These are phyloP conservation scores for Drosophila paramelanica DNA, from an alignment of 2,888 invertebrate species.

Conservation along the genomic window DNA sequence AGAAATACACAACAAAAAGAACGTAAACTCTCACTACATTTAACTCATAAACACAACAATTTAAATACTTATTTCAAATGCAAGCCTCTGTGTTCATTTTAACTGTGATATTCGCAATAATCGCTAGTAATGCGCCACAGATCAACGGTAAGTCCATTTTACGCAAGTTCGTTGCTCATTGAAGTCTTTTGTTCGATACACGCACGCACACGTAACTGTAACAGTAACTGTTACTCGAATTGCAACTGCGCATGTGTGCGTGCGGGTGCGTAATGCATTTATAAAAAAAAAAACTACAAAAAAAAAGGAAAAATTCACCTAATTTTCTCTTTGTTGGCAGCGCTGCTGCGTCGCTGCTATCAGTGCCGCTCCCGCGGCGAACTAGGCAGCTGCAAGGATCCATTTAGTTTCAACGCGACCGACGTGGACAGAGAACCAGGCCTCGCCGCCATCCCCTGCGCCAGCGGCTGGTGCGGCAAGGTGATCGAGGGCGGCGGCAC, in stretches of 20 bases:
- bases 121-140: constrained; percentile 51
- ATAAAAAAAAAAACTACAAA: neutral
- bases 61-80: constrained; percentile 40
- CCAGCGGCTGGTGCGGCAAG: constrained; percentile 95
- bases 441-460: constrained; percentile 91
- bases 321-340: constrained; percentile 83
- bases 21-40: constrained; percentile 27
- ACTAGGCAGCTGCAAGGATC: constrained; percentile 94
- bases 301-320: neutral
- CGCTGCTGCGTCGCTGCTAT: constrained; percentile 91
- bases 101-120: constrained; percentile 65
- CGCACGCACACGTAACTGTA: constrained; percentile 6
- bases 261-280: constrained; percentile 37
- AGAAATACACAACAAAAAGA: constrained; percentile 3
- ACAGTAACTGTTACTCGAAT: constrained; percentile 5
- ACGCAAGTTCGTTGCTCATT: constrained; percentile 36
- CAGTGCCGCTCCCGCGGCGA: constrained; percentile 94
- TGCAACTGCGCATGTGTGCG: constrained; percentile 28
- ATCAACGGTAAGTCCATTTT: constrained; percentile 57
- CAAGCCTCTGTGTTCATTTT: constrained; percentile 38
- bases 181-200: constrained; percentile 46
- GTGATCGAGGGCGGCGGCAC: constrained; percentile 92
- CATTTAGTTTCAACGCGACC: constrained; percentile 92
- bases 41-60: constrained; percentile 1
- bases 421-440: constrained; percentile 90